phyloP scores from a whole-genome alignment of 2,888 invertebrate genomes.

The Rhimphoctona megacephalus region DNA sequence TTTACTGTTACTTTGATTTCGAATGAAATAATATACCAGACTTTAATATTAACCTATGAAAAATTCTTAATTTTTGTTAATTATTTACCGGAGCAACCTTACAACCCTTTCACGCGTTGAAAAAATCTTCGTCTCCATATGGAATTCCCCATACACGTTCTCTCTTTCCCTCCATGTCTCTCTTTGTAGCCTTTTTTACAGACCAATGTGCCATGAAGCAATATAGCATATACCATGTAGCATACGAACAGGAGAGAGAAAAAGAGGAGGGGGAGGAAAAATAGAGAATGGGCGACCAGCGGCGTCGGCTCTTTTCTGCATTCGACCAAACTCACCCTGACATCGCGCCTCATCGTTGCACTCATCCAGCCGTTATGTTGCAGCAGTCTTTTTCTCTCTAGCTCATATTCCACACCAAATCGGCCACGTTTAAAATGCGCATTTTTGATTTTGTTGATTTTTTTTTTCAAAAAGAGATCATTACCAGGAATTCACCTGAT shows the following conservation, averaged over 20 bases:
- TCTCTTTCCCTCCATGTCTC: background rate
- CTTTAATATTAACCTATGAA: background rate
- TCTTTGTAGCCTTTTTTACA: conserved; percentile 12
- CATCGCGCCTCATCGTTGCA: conserved; percentile 64
- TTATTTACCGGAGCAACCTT: background rate
- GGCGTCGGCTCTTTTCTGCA: conserved; percentile 73
- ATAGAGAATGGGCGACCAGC: conserved; percentile 55
- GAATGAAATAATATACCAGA: background rate
- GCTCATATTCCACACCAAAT: background rate
- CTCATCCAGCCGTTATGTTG: conserved; percentile 67
- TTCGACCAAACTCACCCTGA: conserved; percentile 69
- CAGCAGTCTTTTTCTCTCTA: conserved; percentile 14
- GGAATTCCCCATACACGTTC: conserved; percentile 1
- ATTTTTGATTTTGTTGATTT: no score
- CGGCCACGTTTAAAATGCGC: no score
- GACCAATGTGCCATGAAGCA: conserved; percentile 49
- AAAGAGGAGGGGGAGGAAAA: conserved; percentile 4
- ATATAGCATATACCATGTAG: conserved; percentile 44
- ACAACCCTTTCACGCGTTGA: background rate
- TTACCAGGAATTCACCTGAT: no score
- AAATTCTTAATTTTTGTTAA: background rate
- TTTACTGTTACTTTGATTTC: background rate
- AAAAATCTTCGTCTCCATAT: background rate
- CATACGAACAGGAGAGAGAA: conserved; percentile 23
- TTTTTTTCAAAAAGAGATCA: no score